Evolutionary conservation across 2,797 vertebrate species (phyloP).

Genomic region (Urosaurus nigricauda): DNA sequence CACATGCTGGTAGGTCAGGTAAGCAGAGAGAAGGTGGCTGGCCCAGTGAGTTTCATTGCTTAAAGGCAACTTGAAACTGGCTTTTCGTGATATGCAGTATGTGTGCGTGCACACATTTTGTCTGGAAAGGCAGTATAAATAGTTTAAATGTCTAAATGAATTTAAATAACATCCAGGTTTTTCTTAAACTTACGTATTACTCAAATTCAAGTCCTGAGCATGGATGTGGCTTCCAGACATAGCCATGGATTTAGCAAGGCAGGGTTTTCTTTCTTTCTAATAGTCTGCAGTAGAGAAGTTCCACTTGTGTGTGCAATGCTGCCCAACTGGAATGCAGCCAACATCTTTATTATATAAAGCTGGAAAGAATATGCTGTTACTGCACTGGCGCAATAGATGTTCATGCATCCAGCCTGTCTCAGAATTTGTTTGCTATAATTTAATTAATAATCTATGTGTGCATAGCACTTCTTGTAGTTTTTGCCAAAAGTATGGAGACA

Average conservation of each 20-base stretch:
- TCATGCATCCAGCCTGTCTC: conserved; percentile 7
- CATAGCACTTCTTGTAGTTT: not conserved
- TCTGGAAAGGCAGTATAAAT: not conserved
- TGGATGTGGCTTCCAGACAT: not conserved
- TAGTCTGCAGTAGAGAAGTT: not conserved
- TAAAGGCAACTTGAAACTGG: not conserved
- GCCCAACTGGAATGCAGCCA: conserved; percentile 7
- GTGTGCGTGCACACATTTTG: not conserved
- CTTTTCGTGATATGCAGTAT: not conserved
- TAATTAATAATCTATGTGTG: conserved; percentile 31
- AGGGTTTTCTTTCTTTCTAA: not conserved
- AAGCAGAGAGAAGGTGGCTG: not conserved
- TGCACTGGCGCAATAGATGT: not conserved
- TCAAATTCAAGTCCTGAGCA: not conserved
- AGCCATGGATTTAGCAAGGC: not conserved
- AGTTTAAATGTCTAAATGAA: not conserved
- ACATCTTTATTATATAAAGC: conserved; percentile 12
- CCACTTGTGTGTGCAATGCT: not conserved
- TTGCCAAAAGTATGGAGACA: conserved; percentile 23
- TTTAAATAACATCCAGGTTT: too few relatives aligned
- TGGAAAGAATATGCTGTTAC: conserved; percentile 19
- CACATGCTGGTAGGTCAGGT: not conserved
- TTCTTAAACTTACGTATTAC: not conserved
- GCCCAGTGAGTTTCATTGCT: not conserved
- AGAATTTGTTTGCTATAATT: conserved; percentile 35